Percentiles rank a stretch among this genome's conserved stretches.
Conservation (phyloP, 2,888 invertebrate genomes). For the Pachycephus smyrnensis region DNA sequence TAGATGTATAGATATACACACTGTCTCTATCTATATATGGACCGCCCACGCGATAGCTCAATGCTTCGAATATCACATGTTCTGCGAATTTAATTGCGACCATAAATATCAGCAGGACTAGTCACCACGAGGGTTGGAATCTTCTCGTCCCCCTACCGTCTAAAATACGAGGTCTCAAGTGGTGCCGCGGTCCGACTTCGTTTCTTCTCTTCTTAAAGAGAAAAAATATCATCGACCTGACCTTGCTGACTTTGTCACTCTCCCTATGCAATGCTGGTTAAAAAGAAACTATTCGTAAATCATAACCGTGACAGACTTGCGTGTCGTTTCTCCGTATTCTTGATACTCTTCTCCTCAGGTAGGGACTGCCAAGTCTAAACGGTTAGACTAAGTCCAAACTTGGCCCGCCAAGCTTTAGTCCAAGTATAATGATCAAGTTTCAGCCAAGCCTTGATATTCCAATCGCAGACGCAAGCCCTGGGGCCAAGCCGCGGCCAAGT, state of each 20-base stretch:
- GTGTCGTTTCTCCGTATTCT: neutral
- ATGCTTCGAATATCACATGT: constrained; percentile 39
- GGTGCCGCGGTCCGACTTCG: neutral
- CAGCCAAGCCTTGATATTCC: too few relatives aligned
- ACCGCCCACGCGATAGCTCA: constrained; percentile 36
- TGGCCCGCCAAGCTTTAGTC: too few relatives aligned
- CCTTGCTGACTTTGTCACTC: neutral
- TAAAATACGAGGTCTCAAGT: neutral
- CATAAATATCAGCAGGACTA: constrained; percentile 51
- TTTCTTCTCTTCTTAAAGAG: neutral
- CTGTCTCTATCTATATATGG: neutral
- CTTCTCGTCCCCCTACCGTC: neutral
- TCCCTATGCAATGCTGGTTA: neutral
- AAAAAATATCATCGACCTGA: neutral
- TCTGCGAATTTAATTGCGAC: constrained; percentile 58
- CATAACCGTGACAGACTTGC: neutral
- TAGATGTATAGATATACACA: neutral
- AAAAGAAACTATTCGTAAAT: neutral
- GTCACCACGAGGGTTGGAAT: constrained; percentile 10
- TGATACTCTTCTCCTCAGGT: neutral
- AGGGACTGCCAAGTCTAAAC: too few relatives aligned
- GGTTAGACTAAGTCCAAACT: too few relatives aligned
- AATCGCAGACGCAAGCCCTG: too few relatives aligned
- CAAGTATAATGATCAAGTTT: too few relatives aligned
- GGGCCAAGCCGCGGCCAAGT: too few relatives aligned